Conservation (phyloP, 2,888 invertebrate genomes). For the Acronicta aceris region DNA sequence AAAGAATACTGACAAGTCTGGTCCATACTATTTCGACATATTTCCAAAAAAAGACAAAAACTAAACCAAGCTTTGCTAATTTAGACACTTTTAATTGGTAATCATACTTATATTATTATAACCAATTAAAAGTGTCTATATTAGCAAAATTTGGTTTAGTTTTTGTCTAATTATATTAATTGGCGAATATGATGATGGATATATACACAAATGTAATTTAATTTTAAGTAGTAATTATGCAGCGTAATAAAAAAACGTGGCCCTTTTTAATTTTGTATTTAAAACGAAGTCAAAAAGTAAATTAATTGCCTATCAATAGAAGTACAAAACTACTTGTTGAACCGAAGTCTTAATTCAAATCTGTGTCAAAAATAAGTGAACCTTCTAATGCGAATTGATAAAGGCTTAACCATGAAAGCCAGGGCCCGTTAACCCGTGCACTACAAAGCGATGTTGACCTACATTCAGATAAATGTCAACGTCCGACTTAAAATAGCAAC, state of each 20-base stretch:
- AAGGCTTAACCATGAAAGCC: conserved; percentile 51
- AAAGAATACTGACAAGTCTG: conserved; percentile 19
- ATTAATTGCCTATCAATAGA: conserved; percentile 7
- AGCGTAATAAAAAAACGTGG: too few species aligned
- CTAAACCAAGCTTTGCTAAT: background rate
- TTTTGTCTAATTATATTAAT: too few species aligned
- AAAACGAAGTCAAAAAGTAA: too few species aligned
- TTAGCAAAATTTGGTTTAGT: too few species aligned
- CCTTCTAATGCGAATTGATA: conserved; percentile 49
- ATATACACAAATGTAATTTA: too few species aligned
- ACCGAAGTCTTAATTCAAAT: conserved; percentile 1
- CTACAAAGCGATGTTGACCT: conserved; percentile 71
- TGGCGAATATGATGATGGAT: too few species aligned
- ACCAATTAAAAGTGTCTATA: too few species aligned
- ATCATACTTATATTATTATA: too few species aligned
- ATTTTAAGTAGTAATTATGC: too few species aligned
- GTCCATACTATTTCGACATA: conserved; percentile 5
- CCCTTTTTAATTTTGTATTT: too few species aligned
- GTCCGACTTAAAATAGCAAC: conserved; percentile 68
- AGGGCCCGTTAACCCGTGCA: conserved; percentile 61
- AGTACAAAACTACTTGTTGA: conserved; percentile 1
- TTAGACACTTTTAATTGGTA: too few species aligned
- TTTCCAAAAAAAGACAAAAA: conserved; percentile 11
- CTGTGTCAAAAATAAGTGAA: conserved; percentile 16
- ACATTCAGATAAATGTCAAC: conserved; percentile 68